These are phyloP conservation scores for Popillia japonica DNA, from an alignment of 1,140 invertebrate genomes.

Conservation along the genomic window DNA sequence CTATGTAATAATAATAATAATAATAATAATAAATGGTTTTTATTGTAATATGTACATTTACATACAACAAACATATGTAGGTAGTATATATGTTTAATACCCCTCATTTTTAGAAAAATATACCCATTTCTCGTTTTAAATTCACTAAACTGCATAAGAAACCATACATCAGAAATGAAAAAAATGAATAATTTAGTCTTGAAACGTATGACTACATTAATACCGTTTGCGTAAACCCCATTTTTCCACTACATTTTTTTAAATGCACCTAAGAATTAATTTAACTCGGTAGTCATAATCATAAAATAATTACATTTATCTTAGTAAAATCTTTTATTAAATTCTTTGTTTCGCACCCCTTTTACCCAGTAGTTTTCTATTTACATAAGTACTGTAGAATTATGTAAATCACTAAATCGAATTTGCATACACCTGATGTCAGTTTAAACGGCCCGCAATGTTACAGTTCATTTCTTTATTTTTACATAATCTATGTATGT, in stretches of 20 bases:
- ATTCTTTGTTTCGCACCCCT: background rate
- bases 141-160: too few species aligned
- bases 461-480: background rate
- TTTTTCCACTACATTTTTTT: background rate
- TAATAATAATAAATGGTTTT: too few species aligned
- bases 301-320: background rate
- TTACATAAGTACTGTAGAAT: conserved; percentile 19
- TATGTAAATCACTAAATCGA: background rate
- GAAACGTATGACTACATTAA: background rate
- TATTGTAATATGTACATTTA: too few species aligned
- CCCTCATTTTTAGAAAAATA: too few species aligned
- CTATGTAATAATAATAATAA: too few species aligned
- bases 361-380: background rate
- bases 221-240: background rate
- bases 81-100: too few species aligned
- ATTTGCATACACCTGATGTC: conserved; percentile 7
- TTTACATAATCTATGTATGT: too few species aligned
- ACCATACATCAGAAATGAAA: too few species aligned
- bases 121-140: too few species aligned
- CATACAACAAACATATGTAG: too few species aligned
- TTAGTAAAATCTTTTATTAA: background rate
- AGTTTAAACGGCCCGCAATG: background rate
- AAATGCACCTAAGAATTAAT: background rate
- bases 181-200: too few species aligned
- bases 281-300: too few species aligned